These are phyloP conservation scores for Mohoua ochrocephala DNA, from an alignment of 2,113 vertebrate species.

Conservation along the genomic window DNA sequence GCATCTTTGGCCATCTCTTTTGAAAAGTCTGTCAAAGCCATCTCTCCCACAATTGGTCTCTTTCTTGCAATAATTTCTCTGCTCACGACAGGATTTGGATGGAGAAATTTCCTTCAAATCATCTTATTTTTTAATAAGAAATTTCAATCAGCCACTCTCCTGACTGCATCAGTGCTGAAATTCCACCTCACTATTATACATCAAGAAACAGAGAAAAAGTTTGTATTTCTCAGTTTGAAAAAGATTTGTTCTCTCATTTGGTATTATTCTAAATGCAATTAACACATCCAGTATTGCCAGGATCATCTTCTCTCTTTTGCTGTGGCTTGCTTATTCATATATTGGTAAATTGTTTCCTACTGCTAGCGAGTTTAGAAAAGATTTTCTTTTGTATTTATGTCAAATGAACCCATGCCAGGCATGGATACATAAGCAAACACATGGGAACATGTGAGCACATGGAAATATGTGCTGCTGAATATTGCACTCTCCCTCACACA, in stretches of 20 bases:
- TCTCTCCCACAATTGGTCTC: neutral
- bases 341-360: neutral
- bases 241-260: neutral
- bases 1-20: neutral
- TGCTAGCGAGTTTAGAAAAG: neutral
- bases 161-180: neutral
- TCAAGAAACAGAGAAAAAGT: neutral
- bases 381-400: neutral
- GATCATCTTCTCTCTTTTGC: neutral
- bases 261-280: neutral
- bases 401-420: neutral
- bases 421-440: neutral
- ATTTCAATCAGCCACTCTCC: neutral
- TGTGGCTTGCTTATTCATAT: neutral
- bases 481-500: neutral
- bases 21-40: neutral
- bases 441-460: fast-evolving
- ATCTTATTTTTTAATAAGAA: neutral
- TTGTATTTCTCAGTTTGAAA: neutral
- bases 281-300: neutral
- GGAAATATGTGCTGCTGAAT: no score
- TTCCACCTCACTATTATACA: neutral
- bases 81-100: neutral
- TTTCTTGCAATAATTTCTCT: neutral
- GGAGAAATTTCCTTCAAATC: neutral